phyloP scores from a whole-genome alignment of 1,140 invertebrate species.

The Apolygus lucorum region DNA sequence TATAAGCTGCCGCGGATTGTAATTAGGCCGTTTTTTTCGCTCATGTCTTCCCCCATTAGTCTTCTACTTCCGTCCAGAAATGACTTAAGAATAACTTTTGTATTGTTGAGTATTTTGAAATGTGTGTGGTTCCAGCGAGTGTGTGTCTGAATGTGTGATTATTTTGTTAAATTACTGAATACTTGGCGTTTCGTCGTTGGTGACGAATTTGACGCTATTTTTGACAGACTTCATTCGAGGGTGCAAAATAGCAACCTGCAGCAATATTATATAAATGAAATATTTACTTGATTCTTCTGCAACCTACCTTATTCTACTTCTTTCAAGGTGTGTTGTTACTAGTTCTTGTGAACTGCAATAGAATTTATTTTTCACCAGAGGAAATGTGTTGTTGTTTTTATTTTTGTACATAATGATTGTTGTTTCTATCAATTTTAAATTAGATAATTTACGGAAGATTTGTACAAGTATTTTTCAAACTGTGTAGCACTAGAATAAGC shows the following conservation, averaged over 20 bases:
- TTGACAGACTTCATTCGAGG: too few relatives aligned
- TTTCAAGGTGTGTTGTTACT: neutral
- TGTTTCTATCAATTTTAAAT: neutral
- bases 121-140: neutral
- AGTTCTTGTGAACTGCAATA: neutral
- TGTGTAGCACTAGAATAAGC: neutral
- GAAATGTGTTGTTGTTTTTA: neutral
- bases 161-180: neutral
- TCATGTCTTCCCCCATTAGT: neutral
- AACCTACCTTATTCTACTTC: neutral
- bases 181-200: neutral
- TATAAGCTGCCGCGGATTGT: neutral
- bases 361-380: neutral
- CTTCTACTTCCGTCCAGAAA: neutral
- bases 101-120: neutral
- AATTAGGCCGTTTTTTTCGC: neutral
- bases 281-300: neutral
- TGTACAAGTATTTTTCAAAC: neutral
- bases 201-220: neutral
- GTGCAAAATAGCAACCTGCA: too few relatives aligned
- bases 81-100: neutral
- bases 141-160: neutral
- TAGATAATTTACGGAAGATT: neutral
- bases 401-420: neutral
- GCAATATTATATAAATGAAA: too few relatives aligned